Evolutionary conservation across 2,888 invertebrate genomes (phyloP), one percentile per base, ranked within the genome.

Genomic region (Drosophila paucipuncta): DNA sequence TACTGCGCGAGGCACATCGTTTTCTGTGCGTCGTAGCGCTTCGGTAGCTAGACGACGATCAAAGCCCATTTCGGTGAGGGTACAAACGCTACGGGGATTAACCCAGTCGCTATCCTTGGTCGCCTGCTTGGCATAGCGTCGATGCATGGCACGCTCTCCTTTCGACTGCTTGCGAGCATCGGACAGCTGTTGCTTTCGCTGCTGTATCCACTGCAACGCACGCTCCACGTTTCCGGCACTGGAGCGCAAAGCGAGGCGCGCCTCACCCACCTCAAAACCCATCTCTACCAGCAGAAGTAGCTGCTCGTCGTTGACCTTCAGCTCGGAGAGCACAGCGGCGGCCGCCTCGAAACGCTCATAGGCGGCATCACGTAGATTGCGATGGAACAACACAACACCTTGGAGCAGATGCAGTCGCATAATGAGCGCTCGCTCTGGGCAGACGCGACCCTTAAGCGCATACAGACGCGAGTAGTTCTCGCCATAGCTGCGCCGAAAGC

Each of bases 361-460:
- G 0, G 97, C 96, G 67, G 96, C 95, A 0, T 93, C 92, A 0
- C 96, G 94, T 69, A 95, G 95, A 91, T 97, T 96, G 93, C 96
- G 96, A 91, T 97, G 97, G 90, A 96, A 97, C 0, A 96, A 94
- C 31, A 97, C 95, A 65, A 97, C 96, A 9, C 96, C 97, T 93
- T 97, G 97, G 60, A 97, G 94, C 60, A 97, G 92, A 93, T 97
- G 96, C 25, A 97, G 94, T 2, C 97, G 95, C 95, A 97, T 95
- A 71, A 97, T 94, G 16, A 97, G 92, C 0, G 96, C 97, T 5
- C 96, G 94, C 91, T 97, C 97, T 57, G 96, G 96, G 54, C 92
- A 92, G 67, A 95, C 94, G 47, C 94, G 94, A 30, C 95, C 95
- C 80, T 94, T 95, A 13, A 97, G 93, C 1, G 94, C 94, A 61